These are phyloP conservation scores for Patiria miniata DNA, from an alignment of 35 echinoderm and acorn worm genomes.

Conservation along the genomic window DNA sequence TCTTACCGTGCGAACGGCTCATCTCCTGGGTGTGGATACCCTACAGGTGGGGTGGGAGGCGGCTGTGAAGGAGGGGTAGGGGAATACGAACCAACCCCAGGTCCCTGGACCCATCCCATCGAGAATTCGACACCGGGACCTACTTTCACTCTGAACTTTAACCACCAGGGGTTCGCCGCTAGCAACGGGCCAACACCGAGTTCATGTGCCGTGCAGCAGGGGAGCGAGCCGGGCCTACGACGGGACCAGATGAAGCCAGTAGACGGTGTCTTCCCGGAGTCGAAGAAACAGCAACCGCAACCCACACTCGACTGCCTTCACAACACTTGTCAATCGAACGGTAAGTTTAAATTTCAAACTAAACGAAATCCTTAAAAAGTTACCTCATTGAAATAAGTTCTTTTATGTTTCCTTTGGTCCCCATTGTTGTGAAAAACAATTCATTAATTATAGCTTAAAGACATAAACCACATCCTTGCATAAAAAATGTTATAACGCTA, in stretches of 20 bases:
- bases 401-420: no score
- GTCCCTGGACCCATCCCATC: neutral
- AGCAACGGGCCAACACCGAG: neutral
- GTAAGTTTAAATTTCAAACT: neutral
- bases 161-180: neutral
- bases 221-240: neutral
- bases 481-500: no score
- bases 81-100: neutral
- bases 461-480: no score
- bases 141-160: neutral
- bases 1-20: neutral
- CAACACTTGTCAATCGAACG: neutral
- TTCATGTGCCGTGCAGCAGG: neutral
- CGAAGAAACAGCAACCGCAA: neutral
- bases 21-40: neutral
- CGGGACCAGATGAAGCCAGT: neutral
- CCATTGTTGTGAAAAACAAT: no score
- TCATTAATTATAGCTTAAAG: no score
- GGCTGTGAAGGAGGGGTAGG: neutral
- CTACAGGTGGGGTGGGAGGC: neutral
- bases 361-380: no score
- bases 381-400: no score
- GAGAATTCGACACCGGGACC: neutral
- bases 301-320: neutral
- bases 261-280: neutral